These are phyloP conservation scores for Sminthurides aquaticus DNA, from an alignment of 2,888 invertebrate species.

Conservation along the genomic window DNA sequence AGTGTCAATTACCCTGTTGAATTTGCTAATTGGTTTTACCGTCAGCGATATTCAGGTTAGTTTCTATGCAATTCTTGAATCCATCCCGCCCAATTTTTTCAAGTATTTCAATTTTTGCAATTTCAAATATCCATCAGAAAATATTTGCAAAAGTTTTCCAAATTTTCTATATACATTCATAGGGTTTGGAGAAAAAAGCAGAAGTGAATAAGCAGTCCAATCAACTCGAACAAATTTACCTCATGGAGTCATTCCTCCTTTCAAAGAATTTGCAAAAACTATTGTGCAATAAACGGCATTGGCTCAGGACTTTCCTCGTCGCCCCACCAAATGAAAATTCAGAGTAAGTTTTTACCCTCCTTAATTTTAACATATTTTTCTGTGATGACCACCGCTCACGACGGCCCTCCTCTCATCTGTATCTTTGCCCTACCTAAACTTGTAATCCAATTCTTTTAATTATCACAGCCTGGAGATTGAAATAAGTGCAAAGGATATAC, in stretches of 20 bases:
- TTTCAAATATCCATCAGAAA: not conserved
- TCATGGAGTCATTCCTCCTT: slow-evolving; percentile 36
- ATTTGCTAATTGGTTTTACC: slow-evolving; percentile 39
- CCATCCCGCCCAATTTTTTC: not conserved
- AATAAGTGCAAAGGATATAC: slow-evolving; percentile 16
- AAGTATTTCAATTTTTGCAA: too few relatives aligned
- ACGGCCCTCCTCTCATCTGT: too few relatives aligned
- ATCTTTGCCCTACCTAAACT: too few relatives aligned
- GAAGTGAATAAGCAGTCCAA: slow-evolving; percentile 30
- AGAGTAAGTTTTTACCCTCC: not conserved
- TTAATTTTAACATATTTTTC: too few relatives aligned
- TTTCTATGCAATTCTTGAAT: not conserved
- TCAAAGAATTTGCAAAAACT: slow-evolving; percentile 29
- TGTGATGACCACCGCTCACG: too few relatives aligned
- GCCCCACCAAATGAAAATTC: not conserved
- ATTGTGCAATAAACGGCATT: slow-evolving; percentile 12
- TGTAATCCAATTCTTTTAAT: too few relatives aligned
- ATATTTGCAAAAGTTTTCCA: not conserved
- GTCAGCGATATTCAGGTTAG: slow-evolving; percentile 40
- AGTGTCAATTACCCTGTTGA: slow-evolving; percentile 38
- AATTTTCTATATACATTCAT: not conserved
- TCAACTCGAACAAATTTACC: slow-evolving; percentile 37
- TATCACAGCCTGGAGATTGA: slow-evolving; percentile 9
- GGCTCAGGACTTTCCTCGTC: slow-evolving; percentile 23
- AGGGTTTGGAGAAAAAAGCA: slow-evolving; percentile 34